phyloP scores from a whole-genome alignment of 2,888 invertebrate genomes.

The Acrobasis repandana region DNA sequence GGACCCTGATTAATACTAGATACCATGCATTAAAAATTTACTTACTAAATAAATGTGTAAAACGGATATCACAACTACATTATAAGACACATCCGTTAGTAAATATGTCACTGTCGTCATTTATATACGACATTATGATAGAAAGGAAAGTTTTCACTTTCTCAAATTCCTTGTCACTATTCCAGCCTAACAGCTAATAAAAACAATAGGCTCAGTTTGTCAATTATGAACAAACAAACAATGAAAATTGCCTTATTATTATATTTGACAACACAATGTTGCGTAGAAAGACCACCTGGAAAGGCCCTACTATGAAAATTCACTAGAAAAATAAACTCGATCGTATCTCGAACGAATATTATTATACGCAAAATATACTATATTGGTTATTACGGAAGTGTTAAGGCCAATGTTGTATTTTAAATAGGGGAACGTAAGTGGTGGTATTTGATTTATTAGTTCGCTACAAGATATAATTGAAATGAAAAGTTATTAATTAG shows the following conservation, averaged over 20 bases:
- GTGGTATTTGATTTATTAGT: too few species aligned
- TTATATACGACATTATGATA: background rate
- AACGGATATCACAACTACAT: too few species aligned
- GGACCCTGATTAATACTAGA: too few species aligned
- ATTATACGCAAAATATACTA: slow-evolving; percentile 14
- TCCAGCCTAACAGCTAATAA: slow-evolving; percentile 9
- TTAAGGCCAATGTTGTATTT: slow-evolving; percentile 25
- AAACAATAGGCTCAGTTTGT: slow-evolving; percentile 16
- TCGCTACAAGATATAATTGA: too few species aligned
- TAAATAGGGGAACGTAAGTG: slow-evolving; percentile 38
- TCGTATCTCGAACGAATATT: background rate
- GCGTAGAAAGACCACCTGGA: slow-evolving; percentile 8
- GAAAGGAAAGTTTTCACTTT: slow-evolving; percentile 18
- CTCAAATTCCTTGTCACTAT: slow-evolving; percentile 6
- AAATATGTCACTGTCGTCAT: too few species aligned
- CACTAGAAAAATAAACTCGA: background rate
- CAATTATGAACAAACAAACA: slow-evolving; percentile 20
- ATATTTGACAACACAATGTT: slow-evolving; percentile 24
- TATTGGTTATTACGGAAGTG: slow-evolving; percentile 34
- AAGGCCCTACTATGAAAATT: slow-evolving; percentile 10
- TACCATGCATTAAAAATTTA: too few species aligned
- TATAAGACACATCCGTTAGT: too few species aligned
- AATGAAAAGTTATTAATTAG: too few species aligned
- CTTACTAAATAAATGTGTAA: too few species aligned
- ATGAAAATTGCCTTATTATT: slow-evolving; percentile 20